Percentiles rank a stretch among this genome's conserved stretches.
Evolutionary conservation across 2,113 vertebrate species (phyloP).

Genomic region (Vidua chalybeata): DNA sequence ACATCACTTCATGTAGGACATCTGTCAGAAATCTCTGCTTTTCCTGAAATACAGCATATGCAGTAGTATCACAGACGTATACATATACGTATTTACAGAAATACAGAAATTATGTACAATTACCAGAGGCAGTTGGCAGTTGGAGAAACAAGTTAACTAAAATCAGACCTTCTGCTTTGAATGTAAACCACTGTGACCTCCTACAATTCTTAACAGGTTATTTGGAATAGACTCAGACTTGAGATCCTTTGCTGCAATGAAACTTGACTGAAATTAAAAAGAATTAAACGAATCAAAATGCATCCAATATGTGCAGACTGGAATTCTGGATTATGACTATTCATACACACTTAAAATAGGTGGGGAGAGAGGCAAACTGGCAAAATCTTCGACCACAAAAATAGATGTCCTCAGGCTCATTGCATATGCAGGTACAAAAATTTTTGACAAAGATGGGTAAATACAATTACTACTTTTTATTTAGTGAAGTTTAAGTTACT

Average conservation of each 20-base stretch:
- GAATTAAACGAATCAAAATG: not conserved
- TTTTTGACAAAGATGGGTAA: not conserved
- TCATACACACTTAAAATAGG: not conserved
- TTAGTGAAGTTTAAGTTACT: not conserved
- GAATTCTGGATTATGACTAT: not conserved
- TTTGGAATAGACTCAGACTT: not conserved
- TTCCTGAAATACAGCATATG: conserved; percentile 82
- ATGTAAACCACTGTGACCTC: not conserved
- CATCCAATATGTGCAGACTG: not conserved
- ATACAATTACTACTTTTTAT: not conserved
- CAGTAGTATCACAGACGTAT: not conserved
- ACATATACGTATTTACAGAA: not conserved
- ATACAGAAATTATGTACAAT: not conserved
- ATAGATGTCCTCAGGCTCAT: not conserved
- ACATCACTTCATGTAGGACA: conserved; percentile 96
- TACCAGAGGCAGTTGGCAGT: not conserved
- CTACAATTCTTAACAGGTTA: not conserved
- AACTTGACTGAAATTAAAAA: not conserved
- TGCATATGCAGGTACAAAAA: not conserved
- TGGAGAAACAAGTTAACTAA: too few species aligned
- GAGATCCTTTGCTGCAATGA: not conserved
- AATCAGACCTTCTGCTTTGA: not conserved
- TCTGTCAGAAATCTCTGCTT: conserved; percentile 97
- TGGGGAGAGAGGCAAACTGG: not conserved
- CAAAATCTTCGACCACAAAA: not conserved